Conservation (phyloP, 2,113 vertebrate species). For the Platysternon megacephalum region DNA sequence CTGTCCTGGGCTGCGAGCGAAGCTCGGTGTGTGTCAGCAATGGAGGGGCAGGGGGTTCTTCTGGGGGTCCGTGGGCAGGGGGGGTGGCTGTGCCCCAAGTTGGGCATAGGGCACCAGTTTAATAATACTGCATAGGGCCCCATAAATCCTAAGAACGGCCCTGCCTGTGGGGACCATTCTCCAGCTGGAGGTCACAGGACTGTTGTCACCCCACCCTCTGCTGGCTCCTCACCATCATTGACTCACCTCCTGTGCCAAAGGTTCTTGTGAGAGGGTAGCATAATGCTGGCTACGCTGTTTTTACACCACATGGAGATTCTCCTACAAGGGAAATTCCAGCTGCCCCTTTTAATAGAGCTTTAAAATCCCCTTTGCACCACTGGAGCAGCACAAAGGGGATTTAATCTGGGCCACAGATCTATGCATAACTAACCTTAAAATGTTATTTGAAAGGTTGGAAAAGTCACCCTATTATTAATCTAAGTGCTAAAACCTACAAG, state of each 20-base stretch:
- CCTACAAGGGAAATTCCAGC: neutral
- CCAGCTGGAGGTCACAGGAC: neutral
- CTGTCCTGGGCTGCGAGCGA: too few relatives aligned
- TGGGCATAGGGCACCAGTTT: too few relatives aligned
- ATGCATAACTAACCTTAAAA: neutral
- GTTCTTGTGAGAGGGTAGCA: neutral
- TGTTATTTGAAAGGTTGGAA: neutral
- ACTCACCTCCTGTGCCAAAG: neutral
- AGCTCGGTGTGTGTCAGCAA: too few relatives aligned
- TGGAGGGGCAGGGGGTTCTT: too few relatives aligned
- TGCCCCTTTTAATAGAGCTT: neutral
- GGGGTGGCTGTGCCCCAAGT: too few relatives aligned
- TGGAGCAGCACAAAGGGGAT: neutral
- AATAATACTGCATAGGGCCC: too few relatives aligned
- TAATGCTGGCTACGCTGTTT: neutral
- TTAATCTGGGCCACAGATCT: neutral
- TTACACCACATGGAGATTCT: neutral
- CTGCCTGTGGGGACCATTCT: too few relatives aligned
- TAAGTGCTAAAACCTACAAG: neutral
- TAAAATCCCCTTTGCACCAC: neutral
- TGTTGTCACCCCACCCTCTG: neutral
- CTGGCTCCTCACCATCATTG: rapidly evolving
- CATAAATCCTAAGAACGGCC: too few relatives aligned
- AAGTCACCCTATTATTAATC: neutral
- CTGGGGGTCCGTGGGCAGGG: too few relatives aligned